Evolutionary conservation across 2,888 invertebrate genomes (phyloP).

Genomic region (Arrhopalites spinosus): DNA sequence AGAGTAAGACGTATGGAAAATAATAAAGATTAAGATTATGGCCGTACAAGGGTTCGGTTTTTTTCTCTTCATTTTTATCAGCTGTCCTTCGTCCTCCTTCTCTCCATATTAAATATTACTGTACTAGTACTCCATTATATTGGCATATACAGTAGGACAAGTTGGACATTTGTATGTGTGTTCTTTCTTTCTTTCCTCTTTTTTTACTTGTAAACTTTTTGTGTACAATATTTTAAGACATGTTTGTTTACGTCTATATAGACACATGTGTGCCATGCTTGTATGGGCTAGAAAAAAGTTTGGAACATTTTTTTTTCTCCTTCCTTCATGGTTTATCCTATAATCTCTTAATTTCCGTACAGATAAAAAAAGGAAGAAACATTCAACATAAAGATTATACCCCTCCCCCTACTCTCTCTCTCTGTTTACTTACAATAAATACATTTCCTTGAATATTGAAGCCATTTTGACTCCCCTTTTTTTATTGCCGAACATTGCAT

Average conservation of each 20-base stretch:
- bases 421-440: not conserved
- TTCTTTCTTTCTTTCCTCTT: not conserved
- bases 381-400: not conserved
- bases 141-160: too few species aligned
- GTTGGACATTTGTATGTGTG: too few species aligned
- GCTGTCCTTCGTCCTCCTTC: not conserved
- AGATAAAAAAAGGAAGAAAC: not conserved
- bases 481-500: too few species aligned
- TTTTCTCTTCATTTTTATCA: slow-evolving; percentile 2
- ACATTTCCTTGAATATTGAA: not conserved
- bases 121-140: too few species aligned
- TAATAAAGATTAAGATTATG: too few species aligned
- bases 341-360: not conserved
- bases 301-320: not conserved
- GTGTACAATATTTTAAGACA: not conserved
- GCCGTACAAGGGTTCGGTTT: too few species aligned
- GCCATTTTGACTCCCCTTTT: too few species aligned
- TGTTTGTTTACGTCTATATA: not conserved
- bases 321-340: not conserved
- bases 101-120: not conserved
- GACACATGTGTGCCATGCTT: not conserved
- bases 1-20: too few species aligned
- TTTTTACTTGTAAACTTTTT: not conserved
- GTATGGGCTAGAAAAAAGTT: not conserved
- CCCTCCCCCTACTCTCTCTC: not conserved